phyloP scores from a whole-genome alignment of 2,797 vertebrate genomes.

The Sciurus vulgaris region DNA sequence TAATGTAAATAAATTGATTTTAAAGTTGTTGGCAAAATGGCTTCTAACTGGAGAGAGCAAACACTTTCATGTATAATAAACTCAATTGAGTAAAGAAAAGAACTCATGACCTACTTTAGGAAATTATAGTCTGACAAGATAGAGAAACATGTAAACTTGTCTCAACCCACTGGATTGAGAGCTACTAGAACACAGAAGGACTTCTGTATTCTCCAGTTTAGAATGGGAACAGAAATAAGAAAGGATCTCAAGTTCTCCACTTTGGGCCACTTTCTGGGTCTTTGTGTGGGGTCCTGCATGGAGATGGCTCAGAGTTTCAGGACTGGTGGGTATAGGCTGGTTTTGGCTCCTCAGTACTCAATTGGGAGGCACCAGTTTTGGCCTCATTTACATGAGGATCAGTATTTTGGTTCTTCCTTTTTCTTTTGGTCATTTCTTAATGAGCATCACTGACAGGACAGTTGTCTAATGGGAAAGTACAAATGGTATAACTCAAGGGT shows the following conservation, averaged over 20 bases:
- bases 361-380: background rate
- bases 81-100: background rate
- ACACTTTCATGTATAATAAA: background rate
- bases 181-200: background rate
- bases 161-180: background rate
- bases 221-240: background rate
- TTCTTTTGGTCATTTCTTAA: background rate
- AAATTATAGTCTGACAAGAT: background rate
- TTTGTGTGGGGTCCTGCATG: background rate
- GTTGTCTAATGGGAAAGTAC: background rate
- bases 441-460: background rate
- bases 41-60: background rate
- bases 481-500: background rate
- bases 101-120: constrained; percentile 7
- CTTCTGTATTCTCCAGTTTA: background rate
- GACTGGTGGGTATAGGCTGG: background rate
- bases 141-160: background rate
- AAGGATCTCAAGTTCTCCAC: background rate
- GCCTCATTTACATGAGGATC: background rate
- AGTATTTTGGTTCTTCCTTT: background rate
- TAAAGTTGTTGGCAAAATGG: background rate
- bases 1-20: constrained; percentile 10
- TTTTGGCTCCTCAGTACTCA: background rate
- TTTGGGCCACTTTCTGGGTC: background rate
- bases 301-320: background rate